Conservation (phyloP, 2,888 invertebrate genomes). For the Adineta ricciae region DNA sequence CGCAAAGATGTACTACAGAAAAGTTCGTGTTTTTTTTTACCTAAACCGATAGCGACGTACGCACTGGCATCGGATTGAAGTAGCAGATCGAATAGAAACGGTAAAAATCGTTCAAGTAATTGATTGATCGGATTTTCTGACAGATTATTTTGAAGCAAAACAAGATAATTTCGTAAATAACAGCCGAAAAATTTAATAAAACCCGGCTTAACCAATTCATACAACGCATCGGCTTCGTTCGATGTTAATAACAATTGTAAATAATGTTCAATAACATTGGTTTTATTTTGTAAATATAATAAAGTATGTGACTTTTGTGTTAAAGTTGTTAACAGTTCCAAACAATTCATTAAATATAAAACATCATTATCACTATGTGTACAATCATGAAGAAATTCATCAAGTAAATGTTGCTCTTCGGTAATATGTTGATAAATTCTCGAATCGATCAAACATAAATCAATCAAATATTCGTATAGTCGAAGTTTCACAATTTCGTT, state of each 20-base stretch:
- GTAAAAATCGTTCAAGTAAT: slow-evolving; percentile 4
- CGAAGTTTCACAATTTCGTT: slow-evolving; percentile 7
- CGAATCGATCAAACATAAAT: slow-evolving; percentile 5
- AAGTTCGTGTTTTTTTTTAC: background rate
- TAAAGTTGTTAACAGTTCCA: background rate
- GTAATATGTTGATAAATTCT: background rate
- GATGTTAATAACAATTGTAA: background rate
- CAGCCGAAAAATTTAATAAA: slow-evolving; percentile 19
- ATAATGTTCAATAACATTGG: background rate
- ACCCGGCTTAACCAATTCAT: background rate
- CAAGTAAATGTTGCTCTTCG: slow-evolving; percentile 4
- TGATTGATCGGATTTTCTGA: background rate
- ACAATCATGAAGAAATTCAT: background rate
- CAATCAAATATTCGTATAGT: slow-evolving; percentile 7
- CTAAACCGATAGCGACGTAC: background rate
- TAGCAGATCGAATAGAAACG: background rate
- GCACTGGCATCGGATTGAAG: background rate
- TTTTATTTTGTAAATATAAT: slow-evolving; percentile 4
- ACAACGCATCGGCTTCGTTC: background rate
- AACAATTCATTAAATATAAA: background rate
- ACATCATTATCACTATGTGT: background rate
- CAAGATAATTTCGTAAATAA: background rate
- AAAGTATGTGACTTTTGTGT: slow-evolving; percentile 3
- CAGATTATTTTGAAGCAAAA: background rate
- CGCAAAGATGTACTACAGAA: too few relatives aligned